A percentile compares a stretch with the other conserved stretches of the same genome.
Conservation (phyloP, 2,888 invertebrate genomes). For the Cinara cedri region DNA sequence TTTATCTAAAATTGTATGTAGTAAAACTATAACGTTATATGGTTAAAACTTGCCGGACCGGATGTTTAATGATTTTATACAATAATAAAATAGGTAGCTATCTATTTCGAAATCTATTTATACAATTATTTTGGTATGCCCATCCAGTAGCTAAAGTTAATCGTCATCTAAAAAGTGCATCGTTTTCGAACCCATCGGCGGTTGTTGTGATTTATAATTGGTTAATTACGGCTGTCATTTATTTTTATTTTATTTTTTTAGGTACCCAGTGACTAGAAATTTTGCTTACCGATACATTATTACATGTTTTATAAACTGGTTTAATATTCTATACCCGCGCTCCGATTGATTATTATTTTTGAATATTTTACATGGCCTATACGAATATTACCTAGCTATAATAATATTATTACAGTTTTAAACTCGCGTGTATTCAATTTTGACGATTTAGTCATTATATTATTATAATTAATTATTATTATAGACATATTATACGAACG, state of each 20-base stretch:
- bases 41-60: background rate
- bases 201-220: background rate
- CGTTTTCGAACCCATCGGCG: background rate
- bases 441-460: no score
- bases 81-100: background rate
- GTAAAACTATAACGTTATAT: no score
- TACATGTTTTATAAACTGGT: constrained; percentile 16
- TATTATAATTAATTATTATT: no score
- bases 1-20: no score
- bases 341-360: constrained; percentile 2
- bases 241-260: background rate
- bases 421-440: no score
- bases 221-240: background rate
- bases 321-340: background rate
- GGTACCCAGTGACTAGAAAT: background rate
- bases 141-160: background rate
- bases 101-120: background rate
- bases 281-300: background rate
- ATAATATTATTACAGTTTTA: no score
- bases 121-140: background rate
- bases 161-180: background rate
- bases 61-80: background rate
- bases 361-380: background rate
- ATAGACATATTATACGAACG: no score
- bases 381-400: no score